Base-by-base conservation (phyloP, 2,797 vertebrate genomes). In the Tenualosa thibaudeaui region DNA sequence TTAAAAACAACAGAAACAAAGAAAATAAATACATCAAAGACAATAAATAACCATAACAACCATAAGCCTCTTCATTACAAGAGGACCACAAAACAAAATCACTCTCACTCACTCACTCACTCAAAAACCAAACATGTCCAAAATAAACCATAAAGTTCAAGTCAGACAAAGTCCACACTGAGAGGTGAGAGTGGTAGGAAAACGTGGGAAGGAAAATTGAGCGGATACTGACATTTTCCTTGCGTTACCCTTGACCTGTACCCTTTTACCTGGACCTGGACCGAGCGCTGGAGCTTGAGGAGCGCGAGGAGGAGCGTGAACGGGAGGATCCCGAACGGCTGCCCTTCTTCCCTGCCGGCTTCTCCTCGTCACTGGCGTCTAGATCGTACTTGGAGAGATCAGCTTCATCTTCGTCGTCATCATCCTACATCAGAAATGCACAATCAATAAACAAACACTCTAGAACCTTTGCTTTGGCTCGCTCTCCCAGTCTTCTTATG, bases 211-310 rank as follows among this genome's bases (percentile, higher is more conserved):
- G 93, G 94, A 98, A 97, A 96, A 95, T 89, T 96, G 94, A 95
- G 91, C 95, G 97, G 98, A 99, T 99, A 99, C 98, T 98, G 98
- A 99, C 98, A 99, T 99, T 99, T 99, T 96, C 96, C 97, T 94
- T 97, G 95, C 91, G 98, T 99, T 97, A 99, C 98, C 98, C 98
- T 98, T 96, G 98, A 98, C 97, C 97, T 99, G 98, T 96, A 98
- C 98, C 98, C 98, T 96, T 99, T 99, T 99, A 99, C 98, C 98
- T 99, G 98, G 98, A 99, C 98, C 98, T 98, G 93, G 98, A 99
- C 98, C 97, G 97, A 93, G 98, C 99, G 95, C 97, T 98, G 93
- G 98, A 98, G 91, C 97, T 97, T 93, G 98, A 98, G 88, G 98
- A 99, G 92, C 93, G 97, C 4, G 98, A 98, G 86, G 97, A 98